phyloP scores from a whole-genome alignment of 1,140 invertebrate genomes.

The Rhagoletis pomonella region DNA sequence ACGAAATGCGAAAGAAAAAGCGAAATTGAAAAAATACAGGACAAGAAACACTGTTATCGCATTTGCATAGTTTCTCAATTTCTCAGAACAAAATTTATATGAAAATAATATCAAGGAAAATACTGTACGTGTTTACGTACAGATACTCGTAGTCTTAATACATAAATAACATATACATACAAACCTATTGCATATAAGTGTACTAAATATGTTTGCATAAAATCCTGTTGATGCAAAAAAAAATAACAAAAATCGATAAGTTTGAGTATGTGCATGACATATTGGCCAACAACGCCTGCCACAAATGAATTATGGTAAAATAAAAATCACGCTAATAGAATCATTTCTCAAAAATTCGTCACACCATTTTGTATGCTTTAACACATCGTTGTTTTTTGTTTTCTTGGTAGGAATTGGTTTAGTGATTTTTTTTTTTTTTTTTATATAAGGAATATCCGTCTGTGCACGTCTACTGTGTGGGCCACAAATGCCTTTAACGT shows the following conservation, averaged over 20 bases:
- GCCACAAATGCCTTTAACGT: not conserved
- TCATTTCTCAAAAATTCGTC: slow-evolving; percentile 54
- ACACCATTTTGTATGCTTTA: slow-evolving; percentile 25
- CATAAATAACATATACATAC: too few relatives aligned
- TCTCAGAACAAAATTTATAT: not conserved
- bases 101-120: not conserved
- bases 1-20: not conserved
- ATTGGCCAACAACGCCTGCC: not conserved
- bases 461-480: too few relatives aligned
- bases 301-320: slow-evolving; percentile 53
- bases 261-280: not conserved
- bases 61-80: slow-evolving; percentile 36
- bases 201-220: too few relatives aligned
- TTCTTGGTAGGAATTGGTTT: too few relatives aligned
- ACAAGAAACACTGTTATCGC: not conserved
- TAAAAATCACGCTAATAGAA: slow-evolving; percentile 55
- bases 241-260: too few relatives aligned
- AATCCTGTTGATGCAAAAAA: too few relatives aligned
- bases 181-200: too few relatives aligned
- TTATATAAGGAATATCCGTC: not conserved
- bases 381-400: not conserved
- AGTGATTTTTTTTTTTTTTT: not conserved
- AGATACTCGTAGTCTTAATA: too few relatives aligned
- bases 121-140: too few relatives aligned
- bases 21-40: not conserved